These are phyloP conservation scores for Watsonalla binaria DNA, from an alignment of 2,888 invertebrate genomes.

Conservation along the genomic window DNA sequence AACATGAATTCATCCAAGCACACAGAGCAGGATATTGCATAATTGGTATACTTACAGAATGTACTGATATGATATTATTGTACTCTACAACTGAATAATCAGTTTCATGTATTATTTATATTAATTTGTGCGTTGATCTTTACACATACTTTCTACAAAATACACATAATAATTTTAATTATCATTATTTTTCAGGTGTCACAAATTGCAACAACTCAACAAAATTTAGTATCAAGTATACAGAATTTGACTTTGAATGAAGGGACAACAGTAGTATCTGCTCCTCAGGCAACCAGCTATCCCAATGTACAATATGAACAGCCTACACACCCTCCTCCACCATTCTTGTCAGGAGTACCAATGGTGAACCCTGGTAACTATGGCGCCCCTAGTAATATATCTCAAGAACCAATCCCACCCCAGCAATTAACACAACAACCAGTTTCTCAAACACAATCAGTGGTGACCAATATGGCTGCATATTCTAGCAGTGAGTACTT, in stretches of 20 bases:
- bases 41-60: too few species aligned
- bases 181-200: slow-evolving; percentile 35
- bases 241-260: slow-evolving; percentile 51
- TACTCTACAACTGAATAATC: too few species aligned
- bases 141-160: too few species aligned
- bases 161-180: not conserved
- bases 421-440: slow-evolving; percentile 31
- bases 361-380: slow-evolving; percentile 67
- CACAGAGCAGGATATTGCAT: too few species aligned
- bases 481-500: slow-evolving; percentile 70
- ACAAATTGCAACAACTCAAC: slow-evolving; percentile 31
- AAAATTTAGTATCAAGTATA: slow-evolving; percentile 39
- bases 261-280: slow-evolving; percentile 43
- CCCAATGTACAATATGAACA: slow-evolving; percentile 27
- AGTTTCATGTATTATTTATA: too few species aligned
- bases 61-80: too few species aligned
- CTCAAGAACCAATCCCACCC: slow-evolving; percentile 17
- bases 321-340: slow-evolving; percentile 50
- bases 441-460: slow-evolving; percentile 53
- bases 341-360: slow-evolving; percentile 72
- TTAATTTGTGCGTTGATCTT: too few species aligned
- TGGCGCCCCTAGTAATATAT: slow-evolving; percentile 21
- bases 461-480: slow-evolving; percentile 68
- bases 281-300: slow-evolving; percentile 24
- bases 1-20: too few species aligned